These are phyloP conservation scores for Leptoteleia sp. DNA, from an alignment of 1,140 invertebrate genomes.

Conservation along the genomic window DNA sequence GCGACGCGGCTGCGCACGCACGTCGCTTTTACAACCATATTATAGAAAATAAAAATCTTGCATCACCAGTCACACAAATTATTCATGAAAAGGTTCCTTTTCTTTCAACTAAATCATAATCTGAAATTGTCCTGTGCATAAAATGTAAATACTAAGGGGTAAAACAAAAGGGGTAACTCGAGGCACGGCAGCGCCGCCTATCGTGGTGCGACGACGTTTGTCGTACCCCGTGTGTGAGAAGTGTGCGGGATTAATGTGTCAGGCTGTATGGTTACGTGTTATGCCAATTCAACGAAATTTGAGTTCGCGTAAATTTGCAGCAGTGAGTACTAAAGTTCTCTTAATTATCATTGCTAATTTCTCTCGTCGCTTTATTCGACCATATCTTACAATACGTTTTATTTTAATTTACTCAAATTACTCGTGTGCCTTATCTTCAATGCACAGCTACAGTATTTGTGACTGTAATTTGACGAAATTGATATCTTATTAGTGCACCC, in stretches of 20 bases:
- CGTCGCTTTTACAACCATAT: conserved; percentile 61
- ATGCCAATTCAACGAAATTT: conserved; percentile 15
- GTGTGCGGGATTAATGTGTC: conserved; percentile 8
- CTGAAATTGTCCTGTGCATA: too few species aligned
- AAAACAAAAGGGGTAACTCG: too few species aligned
- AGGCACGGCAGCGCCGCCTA: conserved; percentile 14
- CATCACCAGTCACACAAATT: conserved; percentile 56
- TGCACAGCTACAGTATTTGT: not conserved
- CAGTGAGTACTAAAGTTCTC: conserved; percentile 2
- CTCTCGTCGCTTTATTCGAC: too few species aligned
- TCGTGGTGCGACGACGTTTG: not conserved
- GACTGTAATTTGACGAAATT: conserved; percentile 5
- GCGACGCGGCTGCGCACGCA: conserved; percentile 26
- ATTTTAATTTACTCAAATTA: too few species aligned
- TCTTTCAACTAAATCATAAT: too few species aligned
- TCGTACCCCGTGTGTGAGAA: not conserved
- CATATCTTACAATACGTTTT: too few species aligned
- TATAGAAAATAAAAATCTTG: conserved; percentile 66
- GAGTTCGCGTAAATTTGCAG: conserved; percentile 5
- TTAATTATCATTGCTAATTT: too few species aligned
- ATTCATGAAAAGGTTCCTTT: conserved; percentile 17
- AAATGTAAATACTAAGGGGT: too few species aligned
- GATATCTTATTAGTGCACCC: conserved; percentile 12
- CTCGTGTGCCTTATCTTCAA: too few species aligned
- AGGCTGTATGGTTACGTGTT: not conserved